These are phyloP conservation scores for Xestoiulus laeticollis DNA, from an alignment of 2,888 invertebrate genomes.

Conservation along the genomic window DNA sequence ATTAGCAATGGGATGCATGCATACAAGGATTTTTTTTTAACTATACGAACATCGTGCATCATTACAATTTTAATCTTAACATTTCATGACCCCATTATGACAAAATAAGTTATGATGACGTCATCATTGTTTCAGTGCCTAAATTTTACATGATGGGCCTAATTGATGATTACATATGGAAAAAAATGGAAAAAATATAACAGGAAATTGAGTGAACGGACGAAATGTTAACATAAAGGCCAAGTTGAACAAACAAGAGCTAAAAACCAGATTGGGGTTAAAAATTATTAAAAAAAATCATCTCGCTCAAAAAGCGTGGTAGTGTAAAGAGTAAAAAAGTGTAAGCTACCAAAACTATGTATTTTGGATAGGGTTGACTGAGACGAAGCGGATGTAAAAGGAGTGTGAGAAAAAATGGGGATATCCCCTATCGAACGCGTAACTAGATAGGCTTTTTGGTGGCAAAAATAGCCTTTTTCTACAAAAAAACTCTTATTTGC, in stretches of 20 bases:
- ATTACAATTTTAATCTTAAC: no score
- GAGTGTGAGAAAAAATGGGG: constrained; percentile 21
- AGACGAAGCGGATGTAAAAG: neutral
- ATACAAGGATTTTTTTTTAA: no score
- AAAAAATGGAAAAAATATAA: neutral
- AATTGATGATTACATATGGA: neutral
- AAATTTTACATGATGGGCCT: no score
- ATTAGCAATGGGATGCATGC: no score
- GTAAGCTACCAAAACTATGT: neutral
- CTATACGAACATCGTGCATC: no score
- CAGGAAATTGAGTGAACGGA: neutral
- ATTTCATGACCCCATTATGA: no score
- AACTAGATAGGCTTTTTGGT: neutral
- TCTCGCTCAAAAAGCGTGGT: neutral
- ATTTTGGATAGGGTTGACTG: constrained; percentile 16
- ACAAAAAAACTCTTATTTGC: neutral
- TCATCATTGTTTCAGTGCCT: no score
- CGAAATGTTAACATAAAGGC: neutral
- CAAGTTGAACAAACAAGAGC: neutral
- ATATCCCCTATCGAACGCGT: neutral
- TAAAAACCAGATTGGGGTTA: neutral
- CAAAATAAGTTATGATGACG: no score
- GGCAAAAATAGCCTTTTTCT: neutral
- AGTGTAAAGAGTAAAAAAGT: neutral
- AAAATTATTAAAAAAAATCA: neutral